These are phyloP conservation scores for Sebastes aleutianus DNA, from an alignment of 2,797 vertebrate genomes.

Conservation along the genomic window DNA sequence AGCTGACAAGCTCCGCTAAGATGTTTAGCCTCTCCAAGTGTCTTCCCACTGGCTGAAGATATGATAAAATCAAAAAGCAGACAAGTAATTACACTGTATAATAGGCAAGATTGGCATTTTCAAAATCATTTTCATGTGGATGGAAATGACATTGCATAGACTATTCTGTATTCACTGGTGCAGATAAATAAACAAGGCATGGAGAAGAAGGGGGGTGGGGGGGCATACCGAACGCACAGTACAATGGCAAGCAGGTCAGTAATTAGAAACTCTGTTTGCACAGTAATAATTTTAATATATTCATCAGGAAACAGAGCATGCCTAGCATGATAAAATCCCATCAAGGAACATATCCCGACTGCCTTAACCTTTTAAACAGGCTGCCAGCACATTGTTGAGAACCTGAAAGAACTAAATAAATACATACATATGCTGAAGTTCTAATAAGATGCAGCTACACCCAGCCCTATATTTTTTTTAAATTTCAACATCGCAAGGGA, in stretches of 20 bases:
- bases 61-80: conserved; percentile 84
- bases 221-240: conserved; percentile 83
- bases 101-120: conserved; percentile 88
- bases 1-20: conserved; percentile 71
- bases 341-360: conserved; percentile 86
- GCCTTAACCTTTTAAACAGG: conserved; percentile 85
- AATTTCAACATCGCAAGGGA: conserved; percentile 25
- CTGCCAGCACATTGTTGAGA: conserved; percentile 77
- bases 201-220: conserved; percentile 75
- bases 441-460: conserved; percentile 48
- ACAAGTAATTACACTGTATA: conserved; percentile 87
- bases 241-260: conserved; percentile 91
- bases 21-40: conserved; percentile 80
- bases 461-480: conserved; percentile 35
- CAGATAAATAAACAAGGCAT: conserved; percentile 90
- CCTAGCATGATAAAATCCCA: conserved; percentile 88
- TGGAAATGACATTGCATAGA: conserved; percentile 88
- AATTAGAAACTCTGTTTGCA: conserved; percentile 93
- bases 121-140: conserved; percentile 87
- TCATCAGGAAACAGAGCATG: conserved; percentile 88
- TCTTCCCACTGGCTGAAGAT: conserved; percentile 80
- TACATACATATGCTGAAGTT: conserved; percentile 57
- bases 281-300: conserved; percentile 93
- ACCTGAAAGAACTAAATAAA: conserved; percentile 74
- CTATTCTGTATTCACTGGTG: conserved; percentile 89